A percentile compares a stretch with the other conserved stretches of the same genome.
phyloP scores from a whole-genome alignment of 2,797 vertebrate species.

The Micromesistius poutassou region DNA sequence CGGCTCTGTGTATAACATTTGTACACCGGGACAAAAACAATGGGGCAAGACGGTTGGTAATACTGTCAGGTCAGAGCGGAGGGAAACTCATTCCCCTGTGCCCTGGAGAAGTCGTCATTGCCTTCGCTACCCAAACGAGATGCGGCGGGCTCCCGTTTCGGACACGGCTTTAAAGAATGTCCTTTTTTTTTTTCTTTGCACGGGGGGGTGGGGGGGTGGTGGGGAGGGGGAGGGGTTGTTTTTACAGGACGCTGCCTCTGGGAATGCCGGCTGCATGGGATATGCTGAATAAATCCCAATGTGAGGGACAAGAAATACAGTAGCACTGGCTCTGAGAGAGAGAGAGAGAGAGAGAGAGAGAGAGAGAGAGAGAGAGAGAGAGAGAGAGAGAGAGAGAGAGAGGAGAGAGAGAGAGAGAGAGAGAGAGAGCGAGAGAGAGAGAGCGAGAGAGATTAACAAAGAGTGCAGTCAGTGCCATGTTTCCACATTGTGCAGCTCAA shows the following conservation, averaged over 20 bases:
- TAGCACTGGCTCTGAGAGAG: constrained; percentile 45
- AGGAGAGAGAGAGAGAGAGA: constrained; percentile 20
- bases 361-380: constrained; percentile 21
- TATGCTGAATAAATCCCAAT: constrained; percentile 52
- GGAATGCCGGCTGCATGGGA: constrained; percentile 39
- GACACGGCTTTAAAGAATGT: constrained; percentile 21
- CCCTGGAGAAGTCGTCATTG: constrained; percentile 10
- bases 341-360: constrained; percentile 5
- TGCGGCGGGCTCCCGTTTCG: constrained; percentile 30
- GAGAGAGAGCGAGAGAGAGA: constrained; percentile 12
- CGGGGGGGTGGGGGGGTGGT: too few species aligned
- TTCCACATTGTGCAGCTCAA: constrained; percentile 71
- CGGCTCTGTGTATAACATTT: constrained; percentile 67
- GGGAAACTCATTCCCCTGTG: constrained; percentile 35
- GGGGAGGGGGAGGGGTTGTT: constrained; percentile 16
- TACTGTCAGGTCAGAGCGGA: constrained; percentile 39
- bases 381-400: constrained; percentile 3
- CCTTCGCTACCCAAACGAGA: constrained; percentile 9
- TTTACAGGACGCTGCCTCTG: constrained; percentile 28
- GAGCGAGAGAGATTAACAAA: constrained; percentile 55
- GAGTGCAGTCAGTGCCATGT: constrained; percentile 68
- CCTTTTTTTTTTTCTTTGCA: constrained; percentile 10
- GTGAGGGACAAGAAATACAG: constrained; percentile 52
- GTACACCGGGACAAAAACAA: constrained; percentile 55
- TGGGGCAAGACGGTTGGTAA: constrained; percentile 42